These are phyloP conservation scores for Lepidonotus clava DNA, from an alignment of 2,888 invertebrate genomes.

Conservation along the genomic window DNA sequence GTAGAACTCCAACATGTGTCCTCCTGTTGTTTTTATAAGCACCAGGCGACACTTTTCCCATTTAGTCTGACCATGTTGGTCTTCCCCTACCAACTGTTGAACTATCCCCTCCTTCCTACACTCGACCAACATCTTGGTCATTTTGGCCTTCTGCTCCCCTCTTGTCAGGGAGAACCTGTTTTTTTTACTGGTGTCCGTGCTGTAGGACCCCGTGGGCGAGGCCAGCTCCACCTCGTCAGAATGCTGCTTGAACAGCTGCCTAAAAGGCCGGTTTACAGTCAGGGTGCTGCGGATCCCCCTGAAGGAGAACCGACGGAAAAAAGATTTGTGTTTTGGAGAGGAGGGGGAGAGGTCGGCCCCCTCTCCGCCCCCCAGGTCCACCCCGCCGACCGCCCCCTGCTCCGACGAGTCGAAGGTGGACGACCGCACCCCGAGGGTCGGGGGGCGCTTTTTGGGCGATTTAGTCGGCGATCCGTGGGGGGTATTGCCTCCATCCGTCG, in stretches of 20 bases:
- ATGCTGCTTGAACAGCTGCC: conserved; percentile 90
- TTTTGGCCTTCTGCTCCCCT: conserved; percentile 54
- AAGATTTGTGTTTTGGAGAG: conserved; percentile 84
- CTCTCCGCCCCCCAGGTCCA: conserved; percentile 15
- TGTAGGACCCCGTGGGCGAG: neutral
- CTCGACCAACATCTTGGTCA: conserved; percentile 64
- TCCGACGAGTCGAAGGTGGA: conserved; percentile 49
- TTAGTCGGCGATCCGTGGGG: conserved; percentile 27
- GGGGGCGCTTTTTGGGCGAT: conserved; percentile 38
- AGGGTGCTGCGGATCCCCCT: conserved; percentile 84
- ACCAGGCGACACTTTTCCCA: conserved; percentile 97
- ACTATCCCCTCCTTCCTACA: conserved; percentile 93
- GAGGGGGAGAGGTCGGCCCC: conserved; percentile 49
- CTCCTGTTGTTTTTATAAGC: conserved; percentile 94
- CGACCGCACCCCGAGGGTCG: conserved; percentile 21
- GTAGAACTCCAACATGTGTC: conserved; percentile 97
- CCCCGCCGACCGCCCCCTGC: conserved; percentile 49
- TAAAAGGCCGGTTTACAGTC: conserved; percentile 85
- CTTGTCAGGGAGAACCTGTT: conserved; percentile 34
- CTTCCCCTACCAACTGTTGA: conserved; percentile 94
- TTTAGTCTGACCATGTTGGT: conserved; percentile 88
- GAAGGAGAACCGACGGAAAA: conserved; percentile 88
- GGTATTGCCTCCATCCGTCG: conserved; percentile 22
- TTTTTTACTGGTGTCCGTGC: conserved; percentile 22
- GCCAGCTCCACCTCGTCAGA: conserved; percentile 90